Evolutionary conservation across 2,797 vertebrate genomes (phyloP).

Genomic region (Schizopygopsis pylzovi): DNA sequence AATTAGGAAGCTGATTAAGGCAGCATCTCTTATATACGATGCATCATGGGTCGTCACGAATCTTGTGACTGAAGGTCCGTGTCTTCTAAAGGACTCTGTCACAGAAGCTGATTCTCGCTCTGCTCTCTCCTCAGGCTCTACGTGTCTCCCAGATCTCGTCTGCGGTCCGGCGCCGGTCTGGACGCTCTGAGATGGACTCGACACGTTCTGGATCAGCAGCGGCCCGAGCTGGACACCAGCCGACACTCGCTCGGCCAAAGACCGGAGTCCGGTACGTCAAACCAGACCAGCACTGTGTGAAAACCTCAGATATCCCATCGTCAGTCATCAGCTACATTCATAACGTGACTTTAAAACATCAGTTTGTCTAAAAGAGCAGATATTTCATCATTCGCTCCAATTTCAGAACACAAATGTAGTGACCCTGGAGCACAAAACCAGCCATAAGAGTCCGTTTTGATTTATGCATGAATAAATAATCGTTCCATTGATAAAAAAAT

Average conservation of each 20-base stretch:
- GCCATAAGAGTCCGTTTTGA: too few relatives aligned
- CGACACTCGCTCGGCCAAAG: constrained; percentile 86
- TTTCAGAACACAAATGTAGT: too few relatives aligned
- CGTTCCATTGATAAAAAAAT: too few relatives aligned
- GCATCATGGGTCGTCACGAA: not conserved
- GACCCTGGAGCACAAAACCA: too few relatives aligned
- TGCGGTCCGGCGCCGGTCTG: constrained; percentile 65
- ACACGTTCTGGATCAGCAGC: constrained; percentile 85
- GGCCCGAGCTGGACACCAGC: constrained; percentile 85
- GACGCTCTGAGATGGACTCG: constrained; percentile 90
- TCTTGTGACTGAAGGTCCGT: constrained; percentile 15
- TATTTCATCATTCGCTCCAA: too few relatives aligned
- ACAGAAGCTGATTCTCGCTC: not conserved
- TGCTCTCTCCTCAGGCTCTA: constrained; percentile 83
- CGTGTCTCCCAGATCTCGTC: constrained; percentile 75
- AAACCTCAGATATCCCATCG: too few relatives aligned
- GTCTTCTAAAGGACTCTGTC: constrained; percentile 13
- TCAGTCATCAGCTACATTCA: not conserved
- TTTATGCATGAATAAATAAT: too few relatives aligned
- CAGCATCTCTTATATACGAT: not conserved
- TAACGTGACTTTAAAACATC: too few relatives aligned
- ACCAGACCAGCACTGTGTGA: not conserved
- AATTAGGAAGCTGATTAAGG: not conserved
- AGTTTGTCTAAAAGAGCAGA: too few relatives aligned
- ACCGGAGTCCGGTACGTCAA: constrained; percentile 86